A percentile compares a stretch with the other conserved stretches of the same genome.
These are phyloP conservation scores for Altica lythri DNA, from an alignment of 2,888 invertebrate species.

Conservation along the genomic window DNA sequence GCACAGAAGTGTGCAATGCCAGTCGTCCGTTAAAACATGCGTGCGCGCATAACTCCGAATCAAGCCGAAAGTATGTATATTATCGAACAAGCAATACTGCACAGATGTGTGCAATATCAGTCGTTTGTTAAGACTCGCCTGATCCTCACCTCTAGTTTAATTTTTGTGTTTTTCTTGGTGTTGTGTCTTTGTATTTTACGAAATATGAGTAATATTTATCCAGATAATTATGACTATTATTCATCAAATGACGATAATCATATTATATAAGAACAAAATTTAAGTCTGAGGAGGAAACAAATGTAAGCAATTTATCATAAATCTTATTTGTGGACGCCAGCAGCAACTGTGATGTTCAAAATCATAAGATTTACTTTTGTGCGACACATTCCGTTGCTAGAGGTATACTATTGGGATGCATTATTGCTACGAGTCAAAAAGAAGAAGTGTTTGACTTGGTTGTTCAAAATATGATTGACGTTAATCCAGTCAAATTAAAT, in stretches of 20 bases:
- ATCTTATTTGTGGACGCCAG: constrained; percentile 14
- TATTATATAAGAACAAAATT: constrained; percentile 11
- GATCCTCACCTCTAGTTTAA: background rate
- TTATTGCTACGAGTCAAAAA: constrained; percentile 2
- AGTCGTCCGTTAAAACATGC: constrained; percentile 10
- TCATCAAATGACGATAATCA: constrained; percentile 8
- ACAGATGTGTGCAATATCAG: constrained; percentile 16
- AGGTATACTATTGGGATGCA: constrained; percentile 7
- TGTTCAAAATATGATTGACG: constrained; percentile 12
- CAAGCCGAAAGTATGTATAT: constrained; percentile 6
- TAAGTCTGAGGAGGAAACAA: constrained; percentile 1
- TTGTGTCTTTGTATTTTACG: background rate
- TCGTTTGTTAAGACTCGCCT: constrained; percentile 9
- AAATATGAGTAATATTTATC: constrained; percentile 12
- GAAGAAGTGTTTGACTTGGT: constrained; percentile 12
- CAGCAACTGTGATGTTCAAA: constrained; percentile 21
- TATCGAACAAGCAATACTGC: constrained; percentile 12
- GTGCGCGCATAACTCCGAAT: too few relatives aligned
- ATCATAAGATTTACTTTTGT: constrained; percentile 15
- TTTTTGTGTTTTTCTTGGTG: constrained; percentile 5
- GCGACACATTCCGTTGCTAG: constrained; percentile 15
- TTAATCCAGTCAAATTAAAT: constrained; percentile 5
- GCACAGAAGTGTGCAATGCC: constrained; percentile 13
- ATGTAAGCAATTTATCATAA: background rate
- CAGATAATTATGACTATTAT: constrained; percentile 14